These are phyloP conservation scores for Mystacornis crossleyi DNA, from an alignment of 2,113 vertebrate species.

Conservation along the genomic window DNA sequence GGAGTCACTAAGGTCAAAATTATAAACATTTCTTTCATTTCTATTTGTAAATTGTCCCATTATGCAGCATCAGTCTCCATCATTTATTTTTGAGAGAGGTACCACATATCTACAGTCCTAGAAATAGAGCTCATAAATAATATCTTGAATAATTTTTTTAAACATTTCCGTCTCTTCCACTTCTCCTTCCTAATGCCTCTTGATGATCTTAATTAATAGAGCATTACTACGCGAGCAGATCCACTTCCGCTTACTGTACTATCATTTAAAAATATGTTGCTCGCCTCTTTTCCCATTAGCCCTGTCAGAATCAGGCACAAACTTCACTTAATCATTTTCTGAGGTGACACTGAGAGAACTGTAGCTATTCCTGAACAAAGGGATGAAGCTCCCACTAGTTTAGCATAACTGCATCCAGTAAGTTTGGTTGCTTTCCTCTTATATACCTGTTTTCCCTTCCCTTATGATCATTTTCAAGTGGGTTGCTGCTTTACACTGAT, in stretches of 20 bases:
- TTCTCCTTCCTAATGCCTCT: conserved; percentile 30
- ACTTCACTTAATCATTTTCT: conserved; percentile 2
- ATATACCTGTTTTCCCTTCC: not conserved
- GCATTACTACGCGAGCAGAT: not conserved
- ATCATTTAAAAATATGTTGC: conserved; percentile 58
- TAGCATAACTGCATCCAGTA: not conserved
- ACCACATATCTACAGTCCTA: not conserved
- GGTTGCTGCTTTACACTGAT: not conserved
- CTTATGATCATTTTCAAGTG: not conserved
- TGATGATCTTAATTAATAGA: conserved; percentile 56
- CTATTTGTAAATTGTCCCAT: conserved; percentile 59
- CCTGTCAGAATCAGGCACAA: conserved; percentile 36
- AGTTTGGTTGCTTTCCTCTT: not conserved
- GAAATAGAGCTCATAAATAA: conserved; percentile 62
- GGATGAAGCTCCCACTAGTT: not conserved
- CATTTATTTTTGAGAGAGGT: conserved; percentile 15
- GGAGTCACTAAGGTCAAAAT: conserved; percentile 74
- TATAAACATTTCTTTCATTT: conserved; percentile 66
- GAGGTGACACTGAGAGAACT: not conserved
- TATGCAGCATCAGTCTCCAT: conserved; percentile 12
- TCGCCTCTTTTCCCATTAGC: not conserved
- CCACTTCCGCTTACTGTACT: conserved; percentile 25
- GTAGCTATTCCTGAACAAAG: not conserved
- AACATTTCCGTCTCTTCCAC: conserved; percentile 25
- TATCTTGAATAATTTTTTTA: conserved; percentile 51